Base-by-base conservation (phyloP, 2,113 vertebrate genomes). In the Tetrax tetrax region DNA sequence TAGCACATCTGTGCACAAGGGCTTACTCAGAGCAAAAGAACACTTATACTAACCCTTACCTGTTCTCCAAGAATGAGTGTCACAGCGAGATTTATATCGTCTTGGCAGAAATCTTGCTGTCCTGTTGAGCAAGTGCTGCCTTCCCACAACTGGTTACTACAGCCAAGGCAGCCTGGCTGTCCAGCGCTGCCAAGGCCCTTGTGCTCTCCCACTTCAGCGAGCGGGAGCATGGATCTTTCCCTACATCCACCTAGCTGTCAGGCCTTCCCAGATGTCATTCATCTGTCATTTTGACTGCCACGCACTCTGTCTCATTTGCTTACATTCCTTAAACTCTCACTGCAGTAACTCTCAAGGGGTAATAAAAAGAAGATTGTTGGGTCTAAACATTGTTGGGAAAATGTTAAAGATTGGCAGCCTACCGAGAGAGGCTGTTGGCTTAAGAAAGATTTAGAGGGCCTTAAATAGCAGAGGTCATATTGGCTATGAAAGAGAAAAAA, bases 391-490 rank as follows among this genome's bases (percentile, higher is more conserved):
- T 57, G 79, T 53, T 75, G 41, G 23, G 71, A 71, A 89, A 57
- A 87, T 28, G 45, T 85, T 96, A 72, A 88, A 90, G 54, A 37
- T 43, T 86, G 72, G 48, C 59, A 89, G 53, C 35, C 38, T 87
- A 50, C 53, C 2, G 17, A 23, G 38, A 74, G 48, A 43, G 38
- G 33, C 45, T 68, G 18, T 63, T 94, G 89, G 72, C 63, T 54
- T 96, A 59, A 83, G 90, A 85, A 88, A 87, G 66, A 83, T 93
- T 82, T 93, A 92, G 72, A 81, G 38, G 35, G 43, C 64, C 59
- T 79, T 95, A 72, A 86, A 77, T 79, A 92, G 64, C 69, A 88
- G 82, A 80, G 63, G 65, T 76, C 27, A 4, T 85, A 27, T 10
- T 85, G n/a, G 37, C 51, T 95, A 54, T 65, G 47, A 86, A 83